These are phyloP conservation scores for Gila robusta DNA, from an alignment of 2,797 vertebrate genomes.

Conservation along the genomic window DNA sequence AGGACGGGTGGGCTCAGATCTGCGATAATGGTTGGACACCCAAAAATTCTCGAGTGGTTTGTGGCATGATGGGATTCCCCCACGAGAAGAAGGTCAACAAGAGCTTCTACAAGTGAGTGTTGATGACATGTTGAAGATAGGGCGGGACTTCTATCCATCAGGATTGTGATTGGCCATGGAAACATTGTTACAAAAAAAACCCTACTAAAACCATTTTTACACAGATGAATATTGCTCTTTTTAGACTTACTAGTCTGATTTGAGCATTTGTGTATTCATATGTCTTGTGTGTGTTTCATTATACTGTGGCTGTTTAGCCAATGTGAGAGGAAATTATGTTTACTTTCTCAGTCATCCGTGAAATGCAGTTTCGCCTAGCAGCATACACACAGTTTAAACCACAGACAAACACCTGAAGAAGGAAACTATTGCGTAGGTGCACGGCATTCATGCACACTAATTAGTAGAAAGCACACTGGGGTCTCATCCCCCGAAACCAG, in stretches of 20 bases:
- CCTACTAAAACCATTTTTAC: neutral
- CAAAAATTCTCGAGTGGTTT: conserved; percentile 90
- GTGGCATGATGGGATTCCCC: conserved; percentile 96
- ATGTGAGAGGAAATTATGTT: conserved; percentile 64
- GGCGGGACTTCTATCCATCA: neutral
- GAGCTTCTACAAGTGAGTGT: conserved; percentile 94
- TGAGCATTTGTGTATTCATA: neutral
- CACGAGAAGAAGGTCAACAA: conserved; percentile 91
- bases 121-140: neutral
- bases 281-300: conserved; percentile 19
- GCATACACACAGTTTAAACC: conserved; percentile 45
- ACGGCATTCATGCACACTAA: neutral
- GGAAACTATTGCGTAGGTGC: conserved; percentile 20
- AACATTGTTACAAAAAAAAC: neutral
- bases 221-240: neutral
- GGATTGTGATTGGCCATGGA: neutral
- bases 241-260: neutral
- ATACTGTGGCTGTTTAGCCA: conserved; percentile 52
- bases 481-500: conserved; percentile 27
- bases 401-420: conserved; percentile 37
- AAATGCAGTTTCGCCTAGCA: conserved; percentile 55
- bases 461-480: conserved; percentile 1
- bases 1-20: conserved; percentile 88
- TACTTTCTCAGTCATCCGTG: conserved; percentile 72
- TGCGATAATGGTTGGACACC: conserved; percentile 89